Conservation (phyloP, 2,888 invertebrate genomes). For the Rotaria sp. region DNA sequence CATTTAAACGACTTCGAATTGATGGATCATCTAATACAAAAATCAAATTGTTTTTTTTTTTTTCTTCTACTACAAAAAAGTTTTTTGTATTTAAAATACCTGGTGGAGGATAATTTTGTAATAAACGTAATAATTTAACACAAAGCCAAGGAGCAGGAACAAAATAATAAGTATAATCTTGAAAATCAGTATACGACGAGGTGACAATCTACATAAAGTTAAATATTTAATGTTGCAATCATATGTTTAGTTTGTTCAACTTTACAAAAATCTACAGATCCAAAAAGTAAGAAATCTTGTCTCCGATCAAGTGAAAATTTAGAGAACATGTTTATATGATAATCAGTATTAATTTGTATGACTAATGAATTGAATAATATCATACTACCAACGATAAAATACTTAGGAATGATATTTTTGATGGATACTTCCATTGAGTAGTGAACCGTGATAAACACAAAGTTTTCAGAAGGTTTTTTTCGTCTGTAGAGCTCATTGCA, state of each 20-base stretch:
- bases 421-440: no score
- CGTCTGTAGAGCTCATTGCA: no score
- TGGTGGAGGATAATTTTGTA: slow-evolving; percentile 81
- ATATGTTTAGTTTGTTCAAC: not conserved
- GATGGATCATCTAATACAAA: slow-evolving; percentile 69
- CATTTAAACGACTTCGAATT: slow-evolving; percentile 85
- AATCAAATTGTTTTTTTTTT: not conserved
- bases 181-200: slow-evolving; percentile 93
- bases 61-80: not conserved
- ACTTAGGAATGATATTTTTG: no score
- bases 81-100: not conserved
- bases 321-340: no score
- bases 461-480: no score
- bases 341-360: no score
- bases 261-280: no score
- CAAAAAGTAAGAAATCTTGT: no score
- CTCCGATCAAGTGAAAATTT: no score
- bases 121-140: slow-evolving; percentile 83
- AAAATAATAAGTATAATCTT: slow-evolving; percentile 99
- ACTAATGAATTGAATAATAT: no score
- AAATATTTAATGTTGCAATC: slow-evolving; percentile 46
- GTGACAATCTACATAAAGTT: slow-evolving; percentile 74
- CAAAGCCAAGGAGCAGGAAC: slow-evolving; percentile 99
- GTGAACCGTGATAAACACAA: no score
- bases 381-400: no score